Conservation (phyloP, 2,797 vertebrate genomes). For the Lutjanus campechanus region DNA sequence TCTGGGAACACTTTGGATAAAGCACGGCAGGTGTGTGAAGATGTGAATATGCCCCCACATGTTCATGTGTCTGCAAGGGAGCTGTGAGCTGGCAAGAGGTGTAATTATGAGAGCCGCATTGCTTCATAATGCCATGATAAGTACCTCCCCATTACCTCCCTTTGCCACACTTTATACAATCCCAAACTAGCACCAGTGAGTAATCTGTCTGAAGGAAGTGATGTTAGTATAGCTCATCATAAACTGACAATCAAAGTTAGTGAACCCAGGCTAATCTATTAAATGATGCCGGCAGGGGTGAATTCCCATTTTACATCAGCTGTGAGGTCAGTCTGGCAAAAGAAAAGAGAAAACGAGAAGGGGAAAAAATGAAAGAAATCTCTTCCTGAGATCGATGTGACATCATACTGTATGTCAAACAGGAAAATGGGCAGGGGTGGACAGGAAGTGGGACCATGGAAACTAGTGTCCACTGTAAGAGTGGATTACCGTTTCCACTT, state of each 20-base stretch:
- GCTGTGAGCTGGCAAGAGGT: background rate
- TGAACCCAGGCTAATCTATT: slow-evolving; percentile 6
- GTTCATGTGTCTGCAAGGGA: slow-evolving; percentile 6
- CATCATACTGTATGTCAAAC: slow-evolving; percentile 83
- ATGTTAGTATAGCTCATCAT: slow-evolving; percentile 39
- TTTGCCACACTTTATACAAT: background rate
- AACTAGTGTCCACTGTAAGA: slow-evolving; percentile 60
- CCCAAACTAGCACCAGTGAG: slow-evolving; percentile 36
- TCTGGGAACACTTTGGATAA: background rate
- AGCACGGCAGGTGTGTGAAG: slow-evolving; percentile 1
- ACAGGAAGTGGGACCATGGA: slow-evolving; percentile 81
- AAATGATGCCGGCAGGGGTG: slow-evolving; percentile 10
- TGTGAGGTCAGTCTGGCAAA: slow-evolving; percentile 58
- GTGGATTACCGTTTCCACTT: slow-evolving; percentile 46
- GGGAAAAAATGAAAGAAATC: slow-evolving; percentile 43
- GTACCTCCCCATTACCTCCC: slow-evolving; percentile 18
- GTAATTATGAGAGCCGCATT: slow-evolving; percentile 6
- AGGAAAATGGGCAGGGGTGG: slow-evolving; percentile 82
- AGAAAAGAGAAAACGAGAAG: slow-evolving; percentile 28
- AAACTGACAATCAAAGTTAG: slow-evolving; percentile 1
- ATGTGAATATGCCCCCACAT: background rate
- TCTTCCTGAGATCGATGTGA: slow-evolving; percentile 81
- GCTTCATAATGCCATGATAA: slow-evolving; percentile 22
- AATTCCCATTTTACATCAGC: slow-evolving; percentile 32
- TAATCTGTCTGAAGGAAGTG: slow-evolving; percentile 52